Evolutionary conservation across 2,888 invertebrate genomes (phyloP).

Genomic region (Dryadula phaetusa): DNA sequence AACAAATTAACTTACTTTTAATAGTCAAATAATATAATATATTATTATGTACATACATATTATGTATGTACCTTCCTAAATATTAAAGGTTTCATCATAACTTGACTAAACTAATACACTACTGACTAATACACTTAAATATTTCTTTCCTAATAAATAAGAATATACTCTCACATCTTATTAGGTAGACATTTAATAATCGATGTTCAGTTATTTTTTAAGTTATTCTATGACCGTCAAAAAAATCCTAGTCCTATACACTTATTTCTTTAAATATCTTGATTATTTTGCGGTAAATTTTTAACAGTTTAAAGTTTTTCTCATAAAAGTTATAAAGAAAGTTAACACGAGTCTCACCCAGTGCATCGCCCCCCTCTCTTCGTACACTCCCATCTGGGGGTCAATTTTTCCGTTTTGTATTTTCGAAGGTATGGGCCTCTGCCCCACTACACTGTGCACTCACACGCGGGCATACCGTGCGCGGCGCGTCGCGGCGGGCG

Average conservation of each 20-base stretch:
- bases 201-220: too few species aligned
- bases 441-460: slow-evolving; percentile 80
- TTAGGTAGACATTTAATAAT: too few species aligned
- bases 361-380: slow-evolving; percentile 95
- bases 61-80: too few species aligned
- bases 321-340: slow-evolving; percentile 27
- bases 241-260: neutral
- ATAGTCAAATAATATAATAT: too few species aligned
- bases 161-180: too few species aligned
- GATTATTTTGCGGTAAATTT: neutral
- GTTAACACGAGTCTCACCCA: slow-evolving; percentile 86
- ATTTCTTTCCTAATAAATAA: too few species aligned
- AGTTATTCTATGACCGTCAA: too few species aligned
- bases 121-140: too few species aligned
- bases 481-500: slow-evolving; percentile 75
- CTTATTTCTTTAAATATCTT: neutral
- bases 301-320: neutral
- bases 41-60: too few species aligned
- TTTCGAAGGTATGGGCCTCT: slow-evolving; percentile 79
- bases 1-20: too few species aligned
- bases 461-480: slow-evolving; percentile 72
- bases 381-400: slow-evolving; percentile 96
- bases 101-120: too few species aligned
- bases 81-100: too few species aligned
- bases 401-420: slow-evolving; percentile 82